Evolutionary conservation across 2,113 vertebrate genomes (phyloP).

Genomic region (Plecotus auritus): DNA sequence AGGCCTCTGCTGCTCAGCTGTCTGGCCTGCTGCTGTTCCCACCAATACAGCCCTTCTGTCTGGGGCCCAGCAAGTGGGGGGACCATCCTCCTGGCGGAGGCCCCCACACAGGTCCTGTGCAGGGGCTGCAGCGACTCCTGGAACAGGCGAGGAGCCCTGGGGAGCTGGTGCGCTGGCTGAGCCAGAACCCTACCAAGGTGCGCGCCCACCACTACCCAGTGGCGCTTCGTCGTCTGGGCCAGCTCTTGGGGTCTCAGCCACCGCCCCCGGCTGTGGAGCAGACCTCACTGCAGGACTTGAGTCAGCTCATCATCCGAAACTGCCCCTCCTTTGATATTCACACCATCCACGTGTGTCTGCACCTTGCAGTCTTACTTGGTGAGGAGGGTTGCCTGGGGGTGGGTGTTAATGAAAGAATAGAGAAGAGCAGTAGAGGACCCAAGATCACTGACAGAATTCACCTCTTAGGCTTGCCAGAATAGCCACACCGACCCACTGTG

Average conservation of each 20-base stretch:
- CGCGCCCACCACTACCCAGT: constrained; percentile 92
- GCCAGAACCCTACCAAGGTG: constrained; percentile 93
- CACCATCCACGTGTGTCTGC: constrained; percentile 93
- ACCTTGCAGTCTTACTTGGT: constrained; percentile 90
- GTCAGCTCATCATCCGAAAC: constrained; percentile 87
- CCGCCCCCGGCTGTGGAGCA: constrained; percentile 81
- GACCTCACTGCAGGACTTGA: constrained; percentile 88
- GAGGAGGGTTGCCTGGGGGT: constrained; percentile 32
- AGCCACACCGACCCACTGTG: not conserved
- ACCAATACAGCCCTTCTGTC: constrained; percentile 50
- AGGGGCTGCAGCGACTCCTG: constrained; percentile 87
- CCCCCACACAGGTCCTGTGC: constrained; percentile 9
- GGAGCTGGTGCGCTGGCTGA: constrained; percentile 93
- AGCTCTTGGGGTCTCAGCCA: constrained; percentile 81
- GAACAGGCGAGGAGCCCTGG: constrained; percentile 89
- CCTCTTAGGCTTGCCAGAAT: not conserved
- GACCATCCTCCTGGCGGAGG: constrained; percentile 45
- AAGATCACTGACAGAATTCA: not conserved
- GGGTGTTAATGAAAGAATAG: not conserved
- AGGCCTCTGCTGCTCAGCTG: constrained; percentile 72
- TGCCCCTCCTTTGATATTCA: constrained; percentile 93
- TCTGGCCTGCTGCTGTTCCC: constrained; percentile 73
- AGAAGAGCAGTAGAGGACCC: not conserved
- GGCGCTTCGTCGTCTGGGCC: constrained; percentile 90
- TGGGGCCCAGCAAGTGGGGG: constrained; percentile 48